These are phyloP conservation scores for Maccullochella peelii DNA, from an alignment of 2,113 vertebrate genomes.

Conservation along the genomic window DNA sequence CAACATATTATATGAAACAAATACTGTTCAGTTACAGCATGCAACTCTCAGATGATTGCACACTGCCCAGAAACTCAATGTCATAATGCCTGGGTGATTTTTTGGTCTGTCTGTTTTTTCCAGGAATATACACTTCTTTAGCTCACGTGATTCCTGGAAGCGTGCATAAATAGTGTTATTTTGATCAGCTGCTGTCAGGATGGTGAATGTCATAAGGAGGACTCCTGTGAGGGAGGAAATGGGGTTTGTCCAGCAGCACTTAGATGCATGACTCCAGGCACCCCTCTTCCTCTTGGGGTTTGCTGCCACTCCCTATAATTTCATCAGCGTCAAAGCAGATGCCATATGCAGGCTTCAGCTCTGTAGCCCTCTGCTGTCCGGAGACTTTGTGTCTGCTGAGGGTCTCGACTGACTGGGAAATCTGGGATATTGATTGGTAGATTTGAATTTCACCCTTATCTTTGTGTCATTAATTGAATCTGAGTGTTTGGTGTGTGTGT, in stretches of 20 bases:
- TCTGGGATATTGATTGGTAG: constrained; percentile 44
- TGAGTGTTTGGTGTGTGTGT: constrained; percentile 5
- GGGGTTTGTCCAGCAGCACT: constrained; percentile 75
- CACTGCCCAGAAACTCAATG: constrained; percentile 76
- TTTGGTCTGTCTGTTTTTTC: constrained; percentile 58
- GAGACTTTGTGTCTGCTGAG: constrained; percentile 56
- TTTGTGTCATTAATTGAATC: constrained; percentile 33
- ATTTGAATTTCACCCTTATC: constrained; percentile 37
- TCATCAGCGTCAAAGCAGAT: constrained; percentile 68
- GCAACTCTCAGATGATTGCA: constrained; percentile 63
- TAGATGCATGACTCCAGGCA: constrained; percentile 75
- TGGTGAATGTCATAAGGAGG: constrained; percentile 61
- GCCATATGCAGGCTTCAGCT: constrained; percentile 55
- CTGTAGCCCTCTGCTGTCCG: constrained; percentile 34
- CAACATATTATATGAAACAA: constrained; percentile 61
- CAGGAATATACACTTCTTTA: constrained; percentile 65
- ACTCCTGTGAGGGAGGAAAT: constrained; percentile 54
- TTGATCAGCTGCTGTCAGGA: constrained; percentile 75
- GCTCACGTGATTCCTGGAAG: constrained; percentile 75
- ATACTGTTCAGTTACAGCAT: constrained; percentile 64
- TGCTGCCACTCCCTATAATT: constrained; percentile 77
- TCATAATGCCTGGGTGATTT: constrained; percentile 54
- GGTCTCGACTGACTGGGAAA: constrained; percentile 52
- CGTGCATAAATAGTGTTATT: constrained; percentile 76
- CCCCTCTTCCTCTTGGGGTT: constrained; percentile 57